Evolutionary conservation across 2,888 invertebrate species (phyloP).

Genomic region (Aphelenchoides bicaudatus): DNA sequence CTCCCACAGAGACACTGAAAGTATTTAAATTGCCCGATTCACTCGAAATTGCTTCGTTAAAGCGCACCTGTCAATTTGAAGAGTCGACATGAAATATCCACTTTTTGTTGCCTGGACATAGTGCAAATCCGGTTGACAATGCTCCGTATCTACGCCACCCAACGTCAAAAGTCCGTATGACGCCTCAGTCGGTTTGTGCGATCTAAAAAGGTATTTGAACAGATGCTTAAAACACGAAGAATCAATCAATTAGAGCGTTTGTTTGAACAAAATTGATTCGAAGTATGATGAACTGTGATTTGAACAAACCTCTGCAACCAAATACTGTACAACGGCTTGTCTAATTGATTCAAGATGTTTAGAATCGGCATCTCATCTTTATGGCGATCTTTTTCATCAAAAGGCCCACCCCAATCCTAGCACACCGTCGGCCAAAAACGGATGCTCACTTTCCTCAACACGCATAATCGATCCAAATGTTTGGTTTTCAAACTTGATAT

Average conservation of each 20-base stretch:
- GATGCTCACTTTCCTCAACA: background rate
- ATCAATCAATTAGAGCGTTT: too few species aligned
- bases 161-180: conserved; percentile 8
- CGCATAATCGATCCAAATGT: conserved; percentile 2
- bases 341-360: background rate
- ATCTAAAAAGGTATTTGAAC: too few species aligned
- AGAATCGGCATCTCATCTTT: conserved; percentile 7
- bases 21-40: too few species aligned
- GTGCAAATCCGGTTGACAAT: background rate
- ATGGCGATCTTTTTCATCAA: background rate
- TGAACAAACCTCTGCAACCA: too few species aligned
- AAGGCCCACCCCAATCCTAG: conserved; percentile 6
- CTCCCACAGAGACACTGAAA: too few species aligned
- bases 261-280: too few species aligned
- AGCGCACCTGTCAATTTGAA: conserved; percentile 9
- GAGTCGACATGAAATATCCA: conserved; percentile 6
- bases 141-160: conserved; percentile 1
- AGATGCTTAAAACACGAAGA: too few species aligned
- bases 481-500: conserved; percentile 1
- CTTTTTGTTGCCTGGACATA: conserved; percentile 1
- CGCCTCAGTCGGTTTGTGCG: background rate
- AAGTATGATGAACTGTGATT: too few species aligned
- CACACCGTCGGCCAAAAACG: conserved; percentile 1
- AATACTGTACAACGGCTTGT: background rate
- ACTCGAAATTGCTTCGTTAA: too few species aligned